phyloP scores from a whole-genome alignment of 2,888 invertebrate genomes.

The Invenusta paracnida region DNA sequence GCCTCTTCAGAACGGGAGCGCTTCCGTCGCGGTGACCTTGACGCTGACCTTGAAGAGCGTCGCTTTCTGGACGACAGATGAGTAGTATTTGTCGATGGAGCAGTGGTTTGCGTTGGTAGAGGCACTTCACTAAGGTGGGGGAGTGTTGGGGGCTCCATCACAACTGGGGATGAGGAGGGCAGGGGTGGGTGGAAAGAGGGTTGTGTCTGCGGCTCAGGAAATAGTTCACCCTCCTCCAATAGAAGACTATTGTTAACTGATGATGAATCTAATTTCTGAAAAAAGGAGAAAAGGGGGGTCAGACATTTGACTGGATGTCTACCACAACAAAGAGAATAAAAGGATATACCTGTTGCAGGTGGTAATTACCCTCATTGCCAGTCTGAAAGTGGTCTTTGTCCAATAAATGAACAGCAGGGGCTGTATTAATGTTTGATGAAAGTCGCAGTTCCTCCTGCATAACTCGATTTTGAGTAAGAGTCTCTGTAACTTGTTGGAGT shows the following conservation, averaged over 20 bases:
- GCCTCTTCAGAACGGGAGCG: constrained; percentile 51
- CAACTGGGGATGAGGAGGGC: background rate
- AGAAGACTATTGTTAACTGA: too few relatives aligned
- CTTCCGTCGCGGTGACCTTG: constrained; percentile 42
- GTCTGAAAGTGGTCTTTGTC: background rate
- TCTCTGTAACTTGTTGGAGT: constrained; percentile 67
- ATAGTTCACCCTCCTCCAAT: constrained; percentile 5
- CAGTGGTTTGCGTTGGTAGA: background rate
- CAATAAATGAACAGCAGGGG: background rate
- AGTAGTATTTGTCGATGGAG: constrained; percentile 38
- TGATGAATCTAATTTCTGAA: too few relatives aligned
- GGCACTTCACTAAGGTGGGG: too few relatives aligned
- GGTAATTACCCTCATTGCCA: background rate
- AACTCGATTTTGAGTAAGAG: constrained; percentile 53
- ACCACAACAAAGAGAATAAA: too few relatives aligned
- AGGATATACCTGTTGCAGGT: background rate
- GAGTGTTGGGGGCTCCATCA: background rate
- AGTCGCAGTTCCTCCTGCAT: constrained; percentile 39
- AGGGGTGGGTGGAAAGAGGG: background rate
- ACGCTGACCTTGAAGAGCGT: background rate
- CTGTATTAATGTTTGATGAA: background rate
- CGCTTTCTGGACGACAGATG: constrained; percentile 52
- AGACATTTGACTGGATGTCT: too few relatives aligned
- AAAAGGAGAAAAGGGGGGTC: background rate
- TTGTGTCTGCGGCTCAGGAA: background rate